Base-by-base conservation (phyloP, 1,140 invertebrate genomes). In the Zeugodacus cucurbitae region DNA sequence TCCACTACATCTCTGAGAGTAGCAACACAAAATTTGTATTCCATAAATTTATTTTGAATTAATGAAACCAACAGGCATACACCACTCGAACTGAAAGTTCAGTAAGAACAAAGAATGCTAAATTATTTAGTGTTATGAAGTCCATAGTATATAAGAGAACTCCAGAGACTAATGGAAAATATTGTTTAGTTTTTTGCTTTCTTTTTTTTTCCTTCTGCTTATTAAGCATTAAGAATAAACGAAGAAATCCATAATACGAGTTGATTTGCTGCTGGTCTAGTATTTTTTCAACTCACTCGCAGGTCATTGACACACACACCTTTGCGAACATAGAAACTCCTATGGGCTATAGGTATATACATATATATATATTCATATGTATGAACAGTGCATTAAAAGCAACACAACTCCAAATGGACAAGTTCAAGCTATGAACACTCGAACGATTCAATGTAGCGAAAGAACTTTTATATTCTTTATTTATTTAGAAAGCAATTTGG, bases 401-500 rank as follows among this genome's bases (percentile, higher is more conserved):
- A n/a, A 54, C 11, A 17, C 48, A 54, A 54, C 48, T 20, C 48
- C 48, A 48, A 48, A 17, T 48, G 48, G 48, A 48, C 48, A 32
- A 32, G 29, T 34, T 29, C 26, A 41, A 41, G n/a, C 34, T 74
- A 44, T 3, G 5, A n/a, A 29, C 37, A 74, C 37, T 44, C 32
- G 37, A n/a, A 74, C n/a, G 26, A 41, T 20, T 22, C 70, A 22
- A 74, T n/a, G 17, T 8, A n/a, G 37, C 70, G 70, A 41, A 37
- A 37, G 32, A 11, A 70, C 29, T 70, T 70, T 70, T 37, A 26
- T 70, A 70, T 70, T 29, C 64, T 34, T 70, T 32, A 70, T 41
- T 41, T 41, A 74, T 74, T 70, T 74, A 74, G n/a, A 74, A 74
- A 74, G 34, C 37, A 74, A 74, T 74, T 74, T 74, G 34, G 34